Evolutionary conservation across 2,888 invertebrate species (phyloP).

Genomic region (Clanis bilineata): DNA sequence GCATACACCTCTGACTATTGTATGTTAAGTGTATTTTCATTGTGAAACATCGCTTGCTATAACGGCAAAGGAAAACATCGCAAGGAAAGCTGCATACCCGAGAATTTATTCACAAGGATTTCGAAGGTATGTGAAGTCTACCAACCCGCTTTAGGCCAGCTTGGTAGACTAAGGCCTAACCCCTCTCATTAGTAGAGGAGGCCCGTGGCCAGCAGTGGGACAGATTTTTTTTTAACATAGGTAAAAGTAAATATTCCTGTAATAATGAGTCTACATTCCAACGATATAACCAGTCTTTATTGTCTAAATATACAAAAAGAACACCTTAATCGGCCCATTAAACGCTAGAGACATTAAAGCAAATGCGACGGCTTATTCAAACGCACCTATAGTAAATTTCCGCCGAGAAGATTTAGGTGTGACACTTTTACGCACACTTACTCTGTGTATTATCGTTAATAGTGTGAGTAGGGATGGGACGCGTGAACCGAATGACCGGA

Average conservation of each 20-base stretch:
- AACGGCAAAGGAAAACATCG: too few relatives aligned
- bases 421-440: constrained; percentile 61
- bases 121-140: too few relatives aligned
- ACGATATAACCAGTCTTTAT: not conserved
- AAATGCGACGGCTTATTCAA: constrained; percentile 30
- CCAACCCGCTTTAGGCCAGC: too few relatives aligned
- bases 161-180: too few relatives aligned
- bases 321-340: constrained; percentile 21
- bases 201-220: too few relatives aligned
- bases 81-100: too few relatives aligned
- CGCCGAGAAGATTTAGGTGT: constrained; percentile 44
- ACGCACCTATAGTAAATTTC: constrained; percentile 49
- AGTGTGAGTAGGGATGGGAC: constrained; percentile 30
- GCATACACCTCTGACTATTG: too few relatives aligned
- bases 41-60: too few relatives aligned
- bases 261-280: not conserved
- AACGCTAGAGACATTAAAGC: constrained; percentile 14
- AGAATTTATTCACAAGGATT: too few relatives aligned
- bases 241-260: not conserved
- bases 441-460: constrained; percentile 61
- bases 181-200: too few relatives aligned
- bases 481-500: not conserved
- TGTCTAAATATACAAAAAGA: constrained; percentile 18
- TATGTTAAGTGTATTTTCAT: too few relatives aligned
- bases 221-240: too few relatives aligned